Percentiles rank a stretch among this genome's conserved stretches.
Conservation (phyloP, 2,797 vertebrate genomes). For the Argyrosomus regius region DNA sequence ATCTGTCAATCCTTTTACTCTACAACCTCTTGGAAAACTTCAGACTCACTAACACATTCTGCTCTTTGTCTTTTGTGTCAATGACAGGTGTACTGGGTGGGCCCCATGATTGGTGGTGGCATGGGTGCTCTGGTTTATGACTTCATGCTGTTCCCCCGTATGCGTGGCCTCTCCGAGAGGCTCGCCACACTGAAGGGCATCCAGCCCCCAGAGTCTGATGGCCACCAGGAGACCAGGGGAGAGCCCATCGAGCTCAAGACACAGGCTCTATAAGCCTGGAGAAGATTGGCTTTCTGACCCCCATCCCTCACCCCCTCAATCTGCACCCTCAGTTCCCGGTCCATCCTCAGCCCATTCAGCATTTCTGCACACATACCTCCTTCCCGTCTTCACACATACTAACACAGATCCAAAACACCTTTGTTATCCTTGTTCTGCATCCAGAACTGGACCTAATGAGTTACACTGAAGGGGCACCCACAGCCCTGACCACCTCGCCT, state of each 20-base stretch:
- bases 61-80: background rate
- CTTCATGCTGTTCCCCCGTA: constrained; percentile 93
- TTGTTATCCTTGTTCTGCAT: constrained; percentile 56
- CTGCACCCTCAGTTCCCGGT: constrained; percentile 61
- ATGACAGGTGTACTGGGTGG: constrained; percentile 93
- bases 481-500: constrained; percentile 60
- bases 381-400: constrained; percentile 44
- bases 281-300: constrained; percentile 70
- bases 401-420: constrained; percentile 48
- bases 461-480: constrained; percentile 53
- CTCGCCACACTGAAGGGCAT: constrained; percentile 92
- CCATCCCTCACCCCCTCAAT: constrained; percentile 48
- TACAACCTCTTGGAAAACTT: background rate
- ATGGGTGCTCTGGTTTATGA: constrained; percentile 93
- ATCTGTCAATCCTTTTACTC: background rate
- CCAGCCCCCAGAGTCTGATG: constrained; percentile 84
- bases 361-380: constrained; percentile 70
- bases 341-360: constrained; percentile 62
- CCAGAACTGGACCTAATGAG: constrained; percentile 66
- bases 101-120: constrained; percentile 93
- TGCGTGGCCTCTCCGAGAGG: constrained; percentile 91
- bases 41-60: constrained; percentile 4
- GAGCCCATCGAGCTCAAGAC: constrained; percentile 95
- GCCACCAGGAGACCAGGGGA: constrained; percentile 88
- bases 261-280: constrained; percentile 88